Base-by-base conservation (phyloP, 2,888 invertebrate species). In the Carcina quercana region DNA sequence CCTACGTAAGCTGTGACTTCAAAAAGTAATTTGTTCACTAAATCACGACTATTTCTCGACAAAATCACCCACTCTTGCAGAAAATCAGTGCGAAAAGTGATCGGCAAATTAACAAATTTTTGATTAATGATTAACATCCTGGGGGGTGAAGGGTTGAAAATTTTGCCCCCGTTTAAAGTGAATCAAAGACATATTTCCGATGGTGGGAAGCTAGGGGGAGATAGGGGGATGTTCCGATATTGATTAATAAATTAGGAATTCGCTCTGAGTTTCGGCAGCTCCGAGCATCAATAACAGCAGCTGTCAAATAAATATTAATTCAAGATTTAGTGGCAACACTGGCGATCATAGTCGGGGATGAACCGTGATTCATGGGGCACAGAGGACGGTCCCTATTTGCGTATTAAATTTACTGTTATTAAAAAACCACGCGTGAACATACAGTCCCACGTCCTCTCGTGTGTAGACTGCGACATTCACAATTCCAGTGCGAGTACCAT, bases 171-270 rank as follows among this genome's bases (percentile, higher is more conserved):
- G n/a, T 36, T 38, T 13, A 35, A 30, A 25, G 32, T 32, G 43
- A 42, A 44, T 58, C 62, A 64, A 64, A 63, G 64, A 59, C 62
- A 63, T 64, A 61, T 58, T 58, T 58, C 53, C n/a, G n/a, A n/a
- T 45, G 40, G 42, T 38, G 11, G 13, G n/a, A 10, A 8, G 13
- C 30, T 29, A 25, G 28, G 47, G 43, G 45, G 42, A n/a, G n/a
- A n/a, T n/a, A n/a, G n/a, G 45, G 42, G 45, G 44, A 43, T 50
- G 43, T 45, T 50, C 43, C 49, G 51, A 55, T 63, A 62, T 58
- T 55, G 55, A 59, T 57, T 57, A 53, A 51, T 52, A 55, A 58
- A 53, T 53, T 45, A 43, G 38, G 37, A 50, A 51, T 50, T 50
- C 52, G 49, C 41, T 35, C 44, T 43, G 26, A 25, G 29, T 34